A percentile compares a stretch with the other conserved stretches of the same genome.
These are phyloP conservation scores for Siderastrea siderea DNA, from an alignment of 92 coral and sea anemone genomes.

Conservation along the genomic window DNA sequence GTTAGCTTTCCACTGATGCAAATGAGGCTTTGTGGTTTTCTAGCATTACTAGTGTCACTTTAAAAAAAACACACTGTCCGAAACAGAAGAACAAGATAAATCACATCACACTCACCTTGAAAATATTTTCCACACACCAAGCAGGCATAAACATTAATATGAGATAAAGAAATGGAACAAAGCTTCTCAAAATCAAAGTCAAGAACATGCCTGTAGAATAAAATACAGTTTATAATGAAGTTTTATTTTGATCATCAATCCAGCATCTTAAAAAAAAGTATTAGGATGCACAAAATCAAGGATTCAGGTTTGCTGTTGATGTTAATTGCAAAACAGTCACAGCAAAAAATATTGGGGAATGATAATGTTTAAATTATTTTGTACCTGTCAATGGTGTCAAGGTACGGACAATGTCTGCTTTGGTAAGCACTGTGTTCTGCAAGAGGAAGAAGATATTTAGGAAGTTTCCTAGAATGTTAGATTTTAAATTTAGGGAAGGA, in stretches of 20 bases:
- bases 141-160: slow-evolving; percentile 97
- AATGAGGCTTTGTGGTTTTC: no score
- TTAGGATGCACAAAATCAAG: not conserved
- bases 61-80: no score
- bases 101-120: slow-evolving; percentile 77
- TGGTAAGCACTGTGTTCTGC: slow-evolving; percentile 92
- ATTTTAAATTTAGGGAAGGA: not conserved
- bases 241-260: no score
- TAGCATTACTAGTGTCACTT: no score
- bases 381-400: slow-evolving; percentile 95
- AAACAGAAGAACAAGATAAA: no score
- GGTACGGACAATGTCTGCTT: slow-evolving; percentile 97
- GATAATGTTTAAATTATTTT: not conserved
- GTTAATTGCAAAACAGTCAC: not conserved
- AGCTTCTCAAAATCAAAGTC: slow-evolving; percentile 99
- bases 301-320: not conserved
- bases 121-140: slow-evolving; percentile 98
- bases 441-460: not conserved
- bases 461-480: not conserved
- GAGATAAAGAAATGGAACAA: slow-evolving; percentile 95
- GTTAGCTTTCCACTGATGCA: no score
- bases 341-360: not conserved
- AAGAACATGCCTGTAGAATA: slow-evolving; percentile 85
- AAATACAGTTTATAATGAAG: not conserved
- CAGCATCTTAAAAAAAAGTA: no score